Evolutionary conservation across 92 coral and sea anemone genomes (phyloP), one percentile per base, ranked within the genome.

Genomic region (Galaxea fascicularis): DNA sequence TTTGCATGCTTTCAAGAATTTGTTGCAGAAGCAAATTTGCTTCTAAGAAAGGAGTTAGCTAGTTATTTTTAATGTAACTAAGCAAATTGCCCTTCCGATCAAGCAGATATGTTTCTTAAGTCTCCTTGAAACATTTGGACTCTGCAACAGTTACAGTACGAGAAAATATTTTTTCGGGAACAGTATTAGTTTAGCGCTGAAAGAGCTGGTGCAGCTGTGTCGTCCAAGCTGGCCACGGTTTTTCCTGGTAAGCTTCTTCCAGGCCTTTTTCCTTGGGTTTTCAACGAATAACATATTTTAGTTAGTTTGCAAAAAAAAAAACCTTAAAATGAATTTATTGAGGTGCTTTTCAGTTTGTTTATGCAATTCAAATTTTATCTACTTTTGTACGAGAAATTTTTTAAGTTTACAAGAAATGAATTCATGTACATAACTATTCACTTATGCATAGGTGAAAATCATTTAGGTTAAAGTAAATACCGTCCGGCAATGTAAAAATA

Each of bases 381-480:
- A 70, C 63, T 82, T 83, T 83, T 83, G 80, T 83, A 83, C 39
- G 74, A 46, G 30, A 62, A 75, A 74, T 83, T 83, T 83, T 73
- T 60, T 47, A 75, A 70, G 79, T 82, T 82, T 59, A 44, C 68
- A 65, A 67, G 29, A 79, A 65, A 66, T 27, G 46, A 51, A 79
- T 66, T 66, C 51, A 75, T 79, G 84, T 79, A 79, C 35, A 79
- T 65, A n/a, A 79, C 65, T 49, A 53, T 65, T 15, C 75, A 5
- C 75, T 17, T 59, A 49, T 7, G 64, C 25, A 20, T 79, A 71
- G 70, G 54, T 76, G 49, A 44, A n/a, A 56, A 18, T 62, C 72
- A 62, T 8, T 51, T 28, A 52, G 75, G 63, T 79, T 65, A 47
- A 73, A 74, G 18, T 4, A 57, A 63, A 78, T 65, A 59, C 66